Evolutionary conservation across 2,888 invertebrate genomes (phyloP).

Genomic region (Lottia gigantea): DNA sequence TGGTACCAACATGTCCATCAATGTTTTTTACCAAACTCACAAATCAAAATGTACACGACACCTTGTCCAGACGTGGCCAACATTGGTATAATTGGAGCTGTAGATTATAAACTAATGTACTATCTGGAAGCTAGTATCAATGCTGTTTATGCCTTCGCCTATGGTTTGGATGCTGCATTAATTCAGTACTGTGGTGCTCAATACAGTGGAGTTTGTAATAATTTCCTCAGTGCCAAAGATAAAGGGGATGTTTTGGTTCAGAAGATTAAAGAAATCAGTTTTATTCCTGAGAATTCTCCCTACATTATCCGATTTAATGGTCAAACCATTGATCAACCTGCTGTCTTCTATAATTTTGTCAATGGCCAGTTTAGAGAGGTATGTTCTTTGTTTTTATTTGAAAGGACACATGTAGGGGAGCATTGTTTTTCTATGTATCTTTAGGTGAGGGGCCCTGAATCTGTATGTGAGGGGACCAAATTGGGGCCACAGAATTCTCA

Average conservation of each 20-base stretch:
- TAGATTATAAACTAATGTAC: constrained; percentile 40
- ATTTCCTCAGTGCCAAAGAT: constrained; percentile 44
- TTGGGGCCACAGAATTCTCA: too few species aligned
- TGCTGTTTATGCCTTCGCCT: constrained; percentile 53
- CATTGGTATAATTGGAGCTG: constrained; percentile 35
- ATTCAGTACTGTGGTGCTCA: constrained; percentile 47
- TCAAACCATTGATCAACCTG: constrained; percentile 31
- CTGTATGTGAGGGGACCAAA: too few species aligned
- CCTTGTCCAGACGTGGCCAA: constrained; percentile 28
- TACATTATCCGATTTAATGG: constrained; percentile 27
- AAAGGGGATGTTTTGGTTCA: constrained; percentile 40
- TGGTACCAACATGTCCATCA: constrained; percentile 53
- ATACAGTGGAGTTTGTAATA: constrained; percentile 48
- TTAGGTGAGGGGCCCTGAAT: too few species aligned
- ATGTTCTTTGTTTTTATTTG: background rate
- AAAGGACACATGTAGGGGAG: too few species aligned
- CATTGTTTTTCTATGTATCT: too few species aligned
- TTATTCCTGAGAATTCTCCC: constrained; percentile 33
- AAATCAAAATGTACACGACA: constrained; percentile 16
- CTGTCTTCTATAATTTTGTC: constrained; percentile 42
- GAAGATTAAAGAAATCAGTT: constrained; percentile 41
- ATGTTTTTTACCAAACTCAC: constrained; percentile 45
- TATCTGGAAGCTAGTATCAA: constrained; percentile 38
- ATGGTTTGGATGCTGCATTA: constrained; percentile 51
- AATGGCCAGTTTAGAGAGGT: constrained; percentile 22